Evolutionary conservation across 2,113 vertebrate species (phyloP).

Genomic region (Phrynosoma blainvillii): DNA sequence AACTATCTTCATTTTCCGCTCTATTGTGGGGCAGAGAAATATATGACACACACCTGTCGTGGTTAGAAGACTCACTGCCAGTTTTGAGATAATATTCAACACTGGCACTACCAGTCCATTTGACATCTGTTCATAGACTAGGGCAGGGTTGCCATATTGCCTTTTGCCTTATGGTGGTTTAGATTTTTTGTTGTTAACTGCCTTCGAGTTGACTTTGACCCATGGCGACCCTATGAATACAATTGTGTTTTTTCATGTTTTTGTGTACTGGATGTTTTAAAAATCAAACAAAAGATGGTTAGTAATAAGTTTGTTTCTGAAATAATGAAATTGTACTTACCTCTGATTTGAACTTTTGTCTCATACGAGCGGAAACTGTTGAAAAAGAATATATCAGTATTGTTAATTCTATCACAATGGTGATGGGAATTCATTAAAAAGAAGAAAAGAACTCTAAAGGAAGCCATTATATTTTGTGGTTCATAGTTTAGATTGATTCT

Average conservation of each 20-base stretch:
- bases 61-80: too few relatives aligned
- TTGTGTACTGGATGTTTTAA: background rate
- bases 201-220: too few relatives aligned
- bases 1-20: too few relatives aligned
- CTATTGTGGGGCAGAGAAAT: too few relatives aligned
- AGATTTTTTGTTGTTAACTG: too few relatives aligned
- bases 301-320: background rate
- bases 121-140: too few relatives aligned
- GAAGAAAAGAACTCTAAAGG: too few relatives aligned
- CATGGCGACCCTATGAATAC: too few relatives aligned
- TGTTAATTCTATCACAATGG: background rate
- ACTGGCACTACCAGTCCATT: too few relatives aligned
- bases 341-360: slow-evolving; percentile 60
- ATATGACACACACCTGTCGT: too few relatives aligned
- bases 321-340: slow-evolving; percentile 45
- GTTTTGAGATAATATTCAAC: too few relatives aligned
- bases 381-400: slow-evolving; percentile 3
- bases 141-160: background rate
- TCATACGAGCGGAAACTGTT: slow-evolving; percentile 63
- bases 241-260: background rate
- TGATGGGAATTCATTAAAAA: background rate
- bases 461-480: background rate
- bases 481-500: background rate
- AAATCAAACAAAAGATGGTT: background rate
- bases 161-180: background rate